Base-by-base conservation (phyloP, 2,113 vertebrate genomes). In the Climacteris rufus region DNA sequence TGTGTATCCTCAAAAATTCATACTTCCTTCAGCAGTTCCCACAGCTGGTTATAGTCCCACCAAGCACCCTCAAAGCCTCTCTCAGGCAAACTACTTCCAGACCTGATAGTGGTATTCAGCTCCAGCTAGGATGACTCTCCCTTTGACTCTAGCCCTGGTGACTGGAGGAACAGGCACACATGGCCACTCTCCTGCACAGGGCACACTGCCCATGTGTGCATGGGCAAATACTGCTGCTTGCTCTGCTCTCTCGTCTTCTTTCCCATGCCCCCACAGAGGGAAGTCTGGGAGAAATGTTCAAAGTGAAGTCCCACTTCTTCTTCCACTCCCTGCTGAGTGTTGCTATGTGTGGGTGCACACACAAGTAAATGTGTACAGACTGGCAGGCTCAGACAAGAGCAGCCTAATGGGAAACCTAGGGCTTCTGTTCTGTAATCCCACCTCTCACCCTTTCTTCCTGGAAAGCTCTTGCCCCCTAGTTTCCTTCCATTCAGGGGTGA, bases 121-220 rank as follows among this genome's bases (percentile, higher is more conserved):
- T 69, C 56, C 71, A 81, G 13, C 47, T 44, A 57, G 28, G 35
- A 83, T 56, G 60, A 52, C 28, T 81, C 23, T 66, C 16, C 17
- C 18, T 31, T 77, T 53, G 49, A 66, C 8, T 20, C 33, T 17
- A 74, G 30, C 35, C 50, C 39, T 88, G 59, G 35, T 50, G 57
- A 39, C 47, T 35, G 39, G 15, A 74, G 35, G 30, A 65, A 39
- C 1, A 2, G 37, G 47, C 63, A 70, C 20, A 40, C 9, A 5
- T 4, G 15, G 28, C 45, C 54, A 31, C 40, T 23, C 33, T 68
- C 1, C 1, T 65, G 25, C 0, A 0, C 42, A 15, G 37, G 47
- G 23, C 83, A 83, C 19, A 3, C 45, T 53, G 66, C 30, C 53
- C 65, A 42, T 1, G 0, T 1, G 1, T 47, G 23, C 25, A 21